A percentile compares a stretch with the other conserved stretches of the same genome.
Evolutionary conservation across 2,797 vertebrate genomes (phyloP).

Genomic region (Enteromius mattozi): DNA sequence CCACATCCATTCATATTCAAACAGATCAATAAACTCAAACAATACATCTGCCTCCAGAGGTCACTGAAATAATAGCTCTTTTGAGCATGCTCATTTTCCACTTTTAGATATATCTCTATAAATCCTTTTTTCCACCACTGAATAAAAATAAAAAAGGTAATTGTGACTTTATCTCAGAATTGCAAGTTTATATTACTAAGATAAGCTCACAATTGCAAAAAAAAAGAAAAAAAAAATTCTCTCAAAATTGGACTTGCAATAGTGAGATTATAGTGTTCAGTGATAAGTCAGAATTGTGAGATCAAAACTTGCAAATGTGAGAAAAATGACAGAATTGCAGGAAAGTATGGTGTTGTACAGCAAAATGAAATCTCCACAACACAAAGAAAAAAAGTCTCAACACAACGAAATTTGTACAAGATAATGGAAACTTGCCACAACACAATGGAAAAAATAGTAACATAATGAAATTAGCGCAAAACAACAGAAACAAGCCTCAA

Average conservation of each 20-base stretch:
- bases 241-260: neutral
- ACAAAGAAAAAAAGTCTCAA: too few species aligned
- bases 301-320: too few species aligned
- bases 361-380: too few species aligned
- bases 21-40: slow-evolving; percentile 24
- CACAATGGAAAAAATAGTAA: too few species aligned
- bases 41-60: neutral
- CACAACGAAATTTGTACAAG: too few species aligned
- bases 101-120: slow-evolving; percentile 11
- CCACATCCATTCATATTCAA: slow-evolving; percentile 21
- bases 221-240: too few species aligned
- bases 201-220: neutral
- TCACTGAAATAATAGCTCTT: slow-evolving; percentile 9
- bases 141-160: neutral
- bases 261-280: neutral
- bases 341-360: too few species aligned
- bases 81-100: slow-evolving; percentile 2
- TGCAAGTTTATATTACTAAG: neutral
- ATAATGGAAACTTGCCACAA: too few species aligned
- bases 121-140: neutral
- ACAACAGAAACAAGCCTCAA: too few species aligned
- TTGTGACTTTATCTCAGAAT: neutral
- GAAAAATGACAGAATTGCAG: too few species aligned
- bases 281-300: neutral
- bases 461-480: too few species aligned